Percentiles rank a stretch among this genome's conserved stretches.
Evolutionary conservation across 2,113 vertebrate species (phyloP).

Genomic region (Scolopax mira): DNA sequence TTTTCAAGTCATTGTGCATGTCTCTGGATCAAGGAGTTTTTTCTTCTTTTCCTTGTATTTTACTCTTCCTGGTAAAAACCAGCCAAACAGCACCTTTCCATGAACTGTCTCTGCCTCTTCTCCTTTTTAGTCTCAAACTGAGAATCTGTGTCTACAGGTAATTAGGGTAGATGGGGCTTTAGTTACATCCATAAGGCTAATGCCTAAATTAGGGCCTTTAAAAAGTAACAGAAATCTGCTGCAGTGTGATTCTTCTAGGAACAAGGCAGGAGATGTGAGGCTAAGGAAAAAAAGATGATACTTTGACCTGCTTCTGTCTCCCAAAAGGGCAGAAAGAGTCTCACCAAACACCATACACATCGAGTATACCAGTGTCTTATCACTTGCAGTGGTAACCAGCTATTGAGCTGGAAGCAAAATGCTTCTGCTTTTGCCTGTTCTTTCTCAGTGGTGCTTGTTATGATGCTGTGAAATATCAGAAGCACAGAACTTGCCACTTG

Average conservation of each 20-base stretch:
- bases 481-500: background rate
- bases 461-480: background rate
- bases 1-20: background rate
- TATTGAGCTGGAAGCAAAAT: background rate
- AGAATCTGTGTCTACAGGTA: background rate
- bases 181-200: background rate
- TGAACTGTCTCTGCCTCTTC: background rate
- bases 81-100: background rate
- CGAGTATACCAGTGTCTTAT: background rate
- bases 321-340: background rate
- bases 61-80: background rate
- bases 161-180: background rate
- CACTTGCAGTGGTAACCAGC: background rate
- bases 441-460: background rate
- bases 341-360: too few species aligned
- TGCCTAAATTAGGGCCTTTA: background rate
- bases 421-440: background rate
- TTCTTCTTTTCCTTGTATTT: background rate
- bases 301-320: background rate
- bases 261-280: background rate
- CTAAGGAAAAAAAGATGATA: background rate
- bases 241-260: background rate
- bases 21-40: accelerated
- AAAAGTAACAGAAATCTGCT: background rate
- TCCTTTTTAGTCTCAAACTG: background rate